These are phyloP conservation scores for Formicarius rufipectus DNA, from an alignment of 2,113 vertebrate species.

Conservation along the genomic window DNA sequence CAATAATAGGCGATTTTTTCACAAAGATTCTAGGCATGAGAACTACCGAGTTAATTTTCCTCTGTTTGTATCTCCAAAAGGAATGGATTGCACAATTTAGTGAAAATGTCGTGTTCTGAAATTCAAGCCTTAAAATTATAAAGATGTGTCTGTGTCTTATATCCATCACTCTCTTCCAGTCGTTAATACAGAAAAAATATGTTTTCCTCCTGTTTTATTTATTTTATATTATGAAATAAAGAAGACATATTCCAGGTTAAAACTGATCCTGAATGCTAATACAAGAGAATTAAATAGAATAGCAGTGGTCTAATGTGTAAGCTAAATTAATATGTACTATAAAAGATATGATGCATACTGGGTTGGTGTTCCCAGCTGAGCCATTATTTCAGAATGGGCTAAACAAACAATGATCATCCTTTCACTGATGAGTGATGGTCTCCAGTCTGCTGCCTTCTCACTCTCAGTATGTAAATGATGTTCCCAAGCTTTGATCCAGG, in stretches of 20 bases:
- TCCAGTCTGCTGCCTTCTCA: conserved; percentile 39
- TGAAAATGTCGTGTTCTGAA: conserved; percentile 35
- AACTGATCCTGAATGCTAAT: conserved; percentile 46
- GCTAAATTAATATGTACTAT: conserved; percentile 32
- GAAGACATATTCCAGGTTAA: conserved; percentile 1
- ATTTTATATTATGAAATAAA: conserved; percentile 48
- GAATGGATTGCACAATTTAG: conserved; percentile 39
- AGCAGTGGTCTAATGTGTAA: not conserved
- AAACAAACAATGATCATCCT: conserved; percentile 22
- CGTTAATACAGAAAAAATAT: not conserved
- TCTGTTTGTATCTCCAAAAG: conserved; percentile 50
- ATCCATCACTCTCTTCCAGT: conserved; percentile 16
- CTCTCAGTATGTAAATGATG: not conserved
- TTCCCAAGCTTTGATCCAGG: not conserved
- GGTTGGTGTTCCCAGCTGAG: conserved; percentile 13
- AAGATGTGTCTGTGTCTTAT: conserved; percentile 20
- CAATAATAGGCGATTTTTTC: conserved; percentile 57
- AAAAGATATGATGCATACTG: conserved; percentile 43
- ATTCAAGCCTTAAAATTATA: conserved; percentile 48
- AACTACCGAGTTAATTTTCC: conserved; percentile 55
- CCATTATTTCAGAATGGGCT: conserved; percentile 43
- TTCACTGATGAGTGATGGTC: conserved; percentile 40
- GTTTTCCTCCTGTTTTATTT: conserved; percentile 52
- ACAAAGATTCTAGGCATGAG: conserved; percentile 53
- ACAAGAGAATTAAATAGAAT: conserved; percentile 35